These are phyloP conservation scores for Leontopithecus rosalia DNA, from an alignment of 2,797 vertebrate species.

Conservation along the genomic window DNA sequence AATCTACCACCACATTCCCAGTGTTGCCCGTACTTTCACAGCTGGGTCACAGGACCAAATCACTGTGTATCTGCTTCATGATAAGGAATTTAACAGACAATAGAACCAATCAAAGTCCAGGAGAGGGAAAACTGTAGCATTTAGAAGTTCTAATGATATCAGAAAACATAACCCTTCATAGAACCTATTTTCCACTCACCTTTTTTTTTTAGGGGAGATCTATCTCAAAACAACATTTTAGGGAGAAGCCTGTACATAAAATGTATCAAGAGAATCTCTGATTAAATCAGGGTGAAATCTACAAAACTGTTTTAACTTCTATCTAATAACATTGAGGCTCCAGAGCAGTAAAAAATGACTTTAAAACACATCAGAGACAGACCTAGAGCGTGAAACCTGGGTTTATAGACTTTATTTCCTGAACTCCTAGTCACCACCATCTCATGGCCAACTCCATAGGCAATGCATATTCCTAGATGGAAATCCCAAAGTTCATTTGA, in stretches of 20 bases:
- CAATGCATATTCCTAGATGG: background rate
- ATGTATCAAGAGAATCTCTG: background rate
- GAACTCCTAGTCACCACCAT: background rate
- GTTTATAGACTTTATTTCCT: background rate
- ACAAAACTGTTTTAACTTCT: background rate
- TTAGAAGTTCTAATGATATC: background rate
- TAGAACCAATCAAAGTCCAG: no score
- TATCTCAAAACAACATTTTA: background rate
- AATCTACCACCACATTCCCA: rapidly evolving
- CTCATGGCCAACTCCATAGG: background rate
- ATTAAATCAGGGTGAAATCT: background rate
- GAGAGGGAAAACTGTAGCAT: background rate
- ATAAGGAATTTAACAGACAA: background rate
- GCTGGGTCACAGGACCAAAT: background rate
- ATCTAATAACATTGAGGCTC: background rate
- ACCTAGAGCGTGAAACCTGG: background rate
- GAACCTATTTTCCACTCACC: background rate
- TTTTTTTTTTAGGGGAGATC: background rate
- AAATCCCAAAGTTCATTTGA: background rate
- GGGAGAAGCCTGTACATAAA: background rate
- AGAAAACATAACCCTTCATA: rapidly evolving
- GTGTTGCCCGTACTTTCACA: rapidly evolving
- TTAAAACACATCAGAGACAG: background rate
- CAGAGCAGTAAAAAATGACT: background rate
- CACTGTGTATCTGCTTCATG: background rate